Evolutionary conservation across 2,797 vertebrate genomes (phyloP).

Genomic region (Poecile montanus): DNA sequence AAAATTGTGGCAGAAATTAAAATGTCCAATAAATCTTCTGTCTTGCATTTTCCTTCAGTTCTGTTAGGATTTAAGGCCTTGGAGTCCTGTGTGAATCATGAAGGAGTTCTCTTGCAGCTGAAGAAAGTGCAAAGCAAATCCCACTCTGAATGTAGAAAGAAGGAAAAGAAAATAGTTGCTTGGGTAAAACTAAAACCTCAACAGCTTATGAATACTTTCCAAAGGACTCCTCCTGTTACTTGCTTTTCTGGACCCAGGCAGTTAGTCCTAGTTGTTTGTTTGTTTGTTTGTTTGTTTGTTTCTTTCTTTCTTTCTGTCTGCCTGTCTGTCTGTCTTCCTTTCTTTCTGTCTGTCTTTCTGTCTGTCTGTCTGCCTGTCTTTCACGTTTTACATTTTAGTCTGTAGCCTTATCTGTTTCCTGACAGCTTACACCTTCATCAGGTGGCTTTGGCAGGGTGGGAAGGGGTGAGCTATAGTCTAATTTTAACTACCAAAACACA

Average conservation of each 20-base stretch:
- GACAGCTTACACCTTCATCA: not conserved
- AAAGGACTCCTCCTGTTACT: not conserved
- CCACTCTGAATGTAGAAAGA: not conserved
- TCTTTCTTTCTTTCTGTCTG: not conserved
- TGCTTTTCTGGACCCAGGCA: not conserved
- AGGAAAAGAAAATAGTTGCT: not conserved
- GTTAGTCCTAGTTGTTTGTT: not conserved
- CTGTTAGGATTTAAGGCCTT: not conserved
- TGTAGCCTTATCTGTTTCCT: not conserved
- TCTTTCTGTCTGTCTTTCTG: not conserved
- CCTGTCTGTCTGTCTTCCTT: not conserved
- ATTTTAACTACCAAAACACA: not conserved
- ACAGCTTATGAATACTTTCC: not conserved
- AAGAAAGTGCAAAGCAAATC: not conserved
- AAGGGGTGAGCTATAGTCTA: not conserved
- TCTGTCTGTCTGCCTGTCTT: not conserved
- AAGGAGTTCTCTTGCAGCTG: not conserved
- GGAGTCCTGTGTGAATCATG: not conserved
- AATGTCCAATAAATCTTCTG: not conserved
- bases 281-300: not conserved
- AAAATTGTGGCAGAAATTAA: not conserved
- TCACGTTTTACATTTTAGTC: not conserved
- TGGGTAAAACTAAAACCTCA: not conserved
- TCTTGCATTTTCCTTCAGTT: not conserved
- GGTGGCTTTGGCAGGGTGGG: not conserved